A percentile compares a stretch with the other conserved stretches of the same genome.
Conservation (phyloP, 2,113 vertebrate genomes). For the Tachysurus fulvidraco region DNA sequence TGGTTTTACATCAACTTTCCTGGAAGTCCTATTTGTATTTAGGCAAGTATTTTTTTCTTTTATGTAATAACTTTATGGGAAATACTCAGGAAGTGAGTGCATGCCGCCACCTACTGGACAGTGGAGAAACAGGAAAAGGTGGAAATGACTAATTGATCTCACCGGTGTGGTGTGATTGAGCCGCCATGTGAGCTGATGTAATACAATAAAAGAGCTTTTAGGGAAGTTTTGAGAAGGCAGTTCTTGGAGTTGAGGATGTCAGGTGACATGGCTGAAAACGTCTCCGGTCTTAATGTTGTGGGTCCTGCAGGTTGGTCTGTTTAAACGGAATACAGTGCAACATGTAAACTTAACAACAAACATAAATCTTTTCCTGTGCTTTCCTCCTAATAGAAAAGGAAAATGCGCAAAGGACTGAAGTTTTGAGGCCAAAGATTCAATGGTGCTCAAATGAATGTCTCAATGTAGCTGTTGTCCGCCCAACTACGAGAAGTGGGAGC, state of each 20-base stretch:
- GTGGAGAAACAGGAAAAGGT: too few relatives aligned
- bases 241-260: not conserved
- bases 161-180: not conserved
- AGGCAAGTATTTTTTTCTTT: not conserved
- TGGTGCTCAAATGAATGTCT: not conserved
- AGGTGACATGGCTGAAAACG: not conserved
- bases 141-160: not conserved
- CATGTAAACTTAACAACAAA: not conserved
- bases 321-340: not conserved
- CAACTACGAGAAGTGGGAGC: not conserved
- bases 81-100: not conserved
- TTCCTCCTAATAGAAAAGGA: not conserved
- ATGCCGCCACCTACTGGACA: constrained; percentile 8
- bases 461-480: not conserved
- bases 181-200: too few relatives aligned
- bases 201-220: accelerated
- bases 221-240: too few relatives aligned
- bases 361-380: not conserved
- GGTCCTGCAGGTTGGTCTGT: constrained; percentile 7
- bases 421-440: not conserved
- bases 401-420: not conserved
- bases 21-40: not conserved
- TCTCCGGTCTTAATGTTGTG: not conserved
- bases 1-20: not conserved
- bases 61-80: not conserved